phyloP scores from a whole-genome alignment of 1,140 invertebrate genomes.

The Proales similis region DNA sequence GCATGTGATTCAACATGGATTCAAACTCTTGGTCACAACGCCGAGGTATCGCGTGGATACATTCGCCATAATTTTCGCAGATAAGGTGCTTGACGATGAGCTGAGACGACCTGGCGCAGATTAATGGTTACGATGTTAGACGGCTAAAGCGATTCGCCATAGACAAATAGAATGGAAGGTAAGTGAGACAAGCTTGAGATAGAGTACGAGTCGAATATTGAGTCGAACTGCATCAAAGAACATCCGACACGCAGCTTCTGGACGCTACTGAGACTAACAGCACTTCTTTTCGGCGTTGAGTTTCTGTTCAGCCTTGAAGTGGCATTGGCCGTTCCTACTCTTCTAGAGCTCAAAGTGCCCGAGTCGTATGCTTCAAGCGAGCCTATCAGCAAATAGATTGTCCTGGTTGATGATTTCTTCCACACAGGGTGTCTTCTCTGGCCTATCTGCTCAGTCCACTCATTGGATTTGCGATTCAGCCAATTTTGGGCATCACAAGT shows the following conservation, averaged over 20 bases:
- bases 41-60: no score
- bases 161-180: no score
- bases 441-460: constrained; percentile 47
- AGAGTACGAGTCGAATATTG: no score
- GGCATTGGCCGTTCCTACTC: constrained; percentile 31
- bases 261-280: constrained; percentile 13
- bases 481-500: constrained; percentile 52
- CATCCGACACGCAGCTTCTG: neutral
- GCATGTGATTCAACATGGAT: no score
- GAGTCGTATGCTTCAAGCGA: neutral
- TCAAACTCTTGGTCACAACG: no score
- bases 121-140: no score
- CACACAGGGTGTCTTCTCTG: constrained; percentile 15
- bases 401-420: neutral
- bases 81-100: no score
- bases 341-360: constrained; percentile 14
- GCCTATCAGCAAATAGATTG: neutral
- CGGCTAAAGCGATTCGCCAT: no score
- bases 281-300: constrained; percentile 30
- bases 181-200: no score
- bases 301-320: constrained; percentile 27
- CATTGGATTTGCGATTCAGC: constrained; percentile 53
- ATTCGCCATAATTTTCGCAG: no score
- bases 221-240: no score
- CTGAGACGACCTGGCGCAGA: no score